A percentile compares a stretch with the other conserved stretches of the same genome.
These are phyloP conservation scores for Pipra filicauda DNA, from an alignment of 2,113 vertebrate genomes.

Conservation along the genomic window DNA sequence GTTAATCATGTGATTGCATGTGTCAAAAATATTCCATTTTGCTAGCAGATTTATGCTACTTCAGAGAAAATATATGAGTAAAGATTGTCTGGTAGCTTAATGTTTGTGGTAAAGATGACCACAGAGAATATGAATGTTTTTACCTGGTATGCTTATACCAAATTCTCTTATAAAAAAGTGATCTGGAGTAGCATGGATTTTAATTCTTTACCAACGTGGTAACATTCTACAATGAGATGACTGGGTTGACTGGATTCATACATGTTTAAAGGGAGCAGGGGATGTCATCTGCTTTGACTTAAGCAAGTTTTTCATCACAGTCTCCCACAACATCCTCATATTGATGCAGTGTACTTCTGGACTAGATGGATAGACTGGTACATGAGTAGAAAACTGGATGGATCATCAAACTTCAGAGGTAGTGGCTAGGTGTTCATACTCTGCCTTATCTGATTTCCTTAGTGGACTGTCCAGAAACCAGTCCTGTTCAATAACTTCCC, in stretches of 20 bases:
- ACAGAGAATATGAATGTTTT: background rate
- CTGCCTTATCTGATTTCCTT: background rate
- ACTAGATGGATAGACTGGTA: background rate
- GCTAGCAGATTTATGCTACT: background rate
- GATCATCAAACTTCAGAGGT: background rate
- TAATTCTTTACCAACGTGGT: background rate
- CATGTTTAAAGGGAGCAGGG: background rate
- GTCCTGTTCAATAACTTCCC: background rate
- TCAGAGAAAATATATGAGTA: background rate
- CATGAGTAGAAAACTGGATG: background rate
- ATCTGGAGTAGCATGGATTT: background rate
- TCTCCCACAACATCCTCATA: background rate
- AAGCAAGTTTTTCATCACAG: background rate
- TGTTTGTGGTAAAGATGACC: background rate
- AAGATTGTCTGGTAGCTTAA: conserved; percentile 2
- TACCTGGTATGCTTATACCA: background rate
- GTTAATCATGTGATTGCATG: conserved; percentile 12
- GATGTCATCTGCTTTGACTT: background rate
- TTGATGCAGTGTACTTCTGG: background rate
- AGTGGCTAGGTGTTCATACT: background rate
- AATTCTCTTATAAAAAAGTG: background rate
- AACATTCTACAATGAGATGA: background rate
- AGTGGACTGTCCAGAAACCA: background rate
- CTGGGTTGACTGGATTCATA: background rate
- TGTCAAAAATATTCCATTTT: conserved; percentile 31